phyloP scores from a whole-genome alignment of 2,888 invertebrate species.

The Ochropacha duplaris region DNA sequence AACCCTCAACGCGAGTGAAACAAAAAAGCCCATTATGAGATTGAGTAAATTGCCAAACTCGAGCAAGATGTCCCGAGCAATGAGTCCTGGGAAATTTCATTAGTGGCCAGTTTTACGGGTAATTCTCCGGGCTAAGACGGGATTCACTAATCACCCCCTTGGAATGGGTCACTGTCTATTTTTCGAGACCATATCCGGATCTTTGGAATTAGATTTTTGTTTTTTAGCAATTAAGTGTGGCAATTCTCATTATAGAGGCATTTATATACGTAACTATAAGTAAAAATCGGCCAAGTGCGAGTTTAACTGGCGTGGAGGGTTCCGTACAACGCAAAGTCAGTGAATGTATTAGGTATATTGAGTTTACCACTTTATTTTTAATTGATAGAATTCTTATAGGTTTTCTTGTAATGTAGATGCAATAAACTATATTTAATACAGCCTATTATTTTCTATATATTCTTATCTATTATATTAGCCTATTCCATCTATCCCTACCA shows the following conservation, averaged over 20 bases:
- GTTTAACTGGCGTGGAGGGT: too few species aligned
- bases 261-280: not conserved
- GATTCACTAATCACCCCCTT: slow-evolving; percentile 33
- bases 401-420: too few species aligned
- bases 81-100: slow-evolving; percentile 47
- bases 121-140: slow-evolving; percentile 35
- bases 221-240: not conserved
- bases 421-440: too few species aligned
- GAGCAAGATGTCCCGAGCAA: slow-evolving; percentile 35
- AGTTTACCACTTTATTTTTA: too few species aligned
- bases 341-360: too few species aligned
- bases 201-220: not conserved
- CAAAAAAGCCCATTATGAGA: slow-evolving; percentile 28
- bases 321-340: too few species aligned
- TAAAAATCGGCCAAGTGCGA: not conserved
- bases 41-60: slow-evolving; percentile 27
- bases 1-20: slow-evolving; percentile 2
- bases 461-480: too few species aligned
- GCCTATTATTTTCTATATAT: too few species aligned
- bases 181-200: not conserved
- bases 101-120: slow-evolving; percentile 44
- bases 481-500: too few species aligned
- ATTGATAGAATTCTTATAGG: too few species aligned
- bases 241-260: not conserved
- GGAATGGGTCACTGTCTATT: not conserved